Percentiles rank a stretch among this genome's conserved stretches.
Conservation (phyloP, 2,888 invertebrate genomes). For the Tetragonisca angustula region DNA sequence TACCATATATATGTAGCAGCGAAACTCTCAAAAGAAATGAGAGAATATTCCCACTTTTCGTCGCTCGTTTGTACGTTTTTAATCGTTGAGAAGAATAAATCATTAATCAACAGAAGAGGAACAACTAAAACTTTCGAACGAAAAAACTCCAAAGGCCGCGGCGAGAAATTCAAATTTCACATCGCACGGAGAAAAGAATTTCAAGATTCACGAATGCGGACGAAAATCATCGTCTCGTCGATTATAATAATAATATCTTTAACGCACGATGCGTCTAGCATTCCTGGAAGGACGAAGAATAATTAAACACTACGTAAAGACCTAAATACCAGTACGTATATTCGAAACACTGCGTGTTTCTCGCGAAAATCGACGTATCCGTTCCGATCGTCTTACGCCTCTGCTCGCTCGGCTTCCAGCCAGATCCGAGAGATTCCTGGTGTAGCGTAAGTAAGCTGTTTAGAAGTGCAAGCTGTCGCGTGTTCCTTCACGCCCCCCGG, state of each 20-base stretch:
- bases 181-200: too few species aligned
- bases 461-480: constrained; percentile 10
- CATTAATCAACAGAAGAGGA: too few species aligned
- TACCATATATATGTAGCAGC: too few species aligned
- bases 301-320: constrained; percentile 43
- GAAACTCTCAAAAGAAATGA: too few species aligned
- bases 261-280: constrained; percentile 21
- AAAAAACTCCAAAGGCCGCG: too few species aligned
- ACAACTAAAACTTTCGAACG: too few species aligned
- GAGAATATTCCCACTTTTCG: too few species aligned
- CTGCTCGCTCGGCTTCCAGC: neutral
- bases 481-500: constrained; percentile 5
- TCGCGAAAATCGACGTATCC: constrained; percentile 32
- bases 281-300: constrained; percentile 39
- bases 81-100: too few species aligned
- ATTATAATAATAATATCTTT: neutral
- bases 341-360: neutral
- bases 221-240: constrained; percentile 3
- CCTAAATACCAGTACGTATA: constrained; percentile 29
- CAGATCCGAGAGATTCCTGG: constrained; percentile 32
- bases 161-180: too few species aligned
- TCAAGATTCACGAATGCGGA: neutral
- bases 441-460: constrained; percentile 20
- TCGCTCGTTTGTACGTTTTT: too few species aligned
- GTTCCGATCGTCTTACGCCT: constrained; percentile 5